A percentile compares a stretch with the other conserved stretches of the same genome.
Evolutionary conservation across 2,888 invertebrate genomes (phyloP).

Genomic region (Meliscaeva auricollis): DNA sequence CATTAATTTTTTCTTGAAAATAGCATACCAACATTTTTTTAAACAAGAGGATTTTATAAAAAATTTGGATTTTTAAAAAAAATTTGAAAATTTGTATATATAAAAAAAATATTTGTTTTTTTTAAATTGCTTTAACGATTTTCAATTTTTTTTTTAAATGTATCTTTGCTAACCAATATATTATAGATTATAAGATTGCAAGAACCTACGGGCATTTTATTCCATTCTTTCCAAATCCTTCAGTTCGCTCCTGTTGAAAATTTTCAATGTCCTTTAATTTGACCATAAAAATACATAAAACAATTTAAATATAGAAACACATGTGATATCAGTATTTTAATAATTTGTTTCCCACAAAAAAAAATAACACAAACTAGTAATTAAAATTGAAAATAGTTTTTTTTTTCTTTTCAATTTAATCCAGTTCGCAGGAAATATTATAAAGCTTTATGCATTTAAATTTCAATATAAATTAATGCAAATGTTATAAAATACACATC

Average conservation of each 20-base stretch:
- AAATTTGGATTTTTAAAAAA: no score
- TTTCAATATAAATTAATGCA: background rate
- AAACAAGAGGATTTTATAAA: no score
- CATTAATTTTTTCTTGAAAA: no score
- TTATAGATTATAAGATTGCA: no score
- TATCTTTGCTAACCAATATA: no score
- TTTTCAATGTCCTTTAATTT: background rate
- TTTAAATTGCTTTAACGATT: no score
- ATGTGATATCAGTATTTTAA: slow-evolving; percentile 18
- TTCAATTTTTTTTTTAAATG: no score
- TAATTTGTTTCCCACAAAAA: background rate
- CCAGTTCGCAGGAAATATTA: background rate
- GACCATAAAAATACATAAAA: background rate
- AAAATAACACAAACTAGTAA: background rate
- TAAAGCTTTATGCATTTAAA: background rate
- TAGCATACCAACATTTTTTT: no score
- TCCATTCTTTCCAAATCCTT: no score
- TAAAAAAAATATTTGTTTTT: no score
- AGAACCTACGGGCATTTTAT: no score
- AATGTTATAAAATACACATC: background rate
- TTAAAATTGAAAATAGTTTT: slow-evolving; percentile 30
- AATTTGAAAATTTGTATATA: no score
- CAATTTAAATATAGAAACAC: background rate
- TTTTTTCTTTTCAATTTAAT: slow-evolving; percentile 18
- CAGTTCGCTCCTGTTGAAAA: background rate